Evolutionary conservation across 2,888 invertebrate species (phyloP), one percentile per base, ranked within the genome.

Genomic region (Hesperia comma): DNA sequence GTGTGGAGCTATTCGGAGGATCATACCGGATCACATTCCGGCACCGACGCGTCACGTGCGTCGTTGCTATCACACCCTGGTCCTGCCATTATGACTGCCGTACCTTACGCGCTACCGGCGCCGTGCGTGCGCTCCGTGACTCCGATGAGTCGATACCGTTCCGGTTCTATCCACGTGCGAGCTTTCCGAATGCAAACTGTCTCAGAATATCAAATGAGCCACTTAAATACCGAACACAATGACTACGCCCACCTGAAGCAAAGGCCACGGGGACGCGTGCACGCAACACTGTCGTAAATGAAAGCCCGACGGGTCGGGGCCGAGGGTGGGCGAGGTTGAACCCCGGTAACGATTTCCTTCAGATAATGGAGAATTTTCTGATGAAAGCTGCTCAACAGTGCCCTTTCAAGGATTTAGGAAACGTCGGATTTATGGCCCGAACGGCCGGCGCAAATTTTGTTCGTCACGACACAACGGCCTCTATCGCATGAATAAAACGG

Each of bases 151-250:
- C 85, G 84, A 87, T 86, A 82, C 82, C 78, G 72, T 73, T 74
- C 76, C 74, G 77, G 75, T 75, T 81, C 79, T 78, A 80, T 80
- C 83, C 82, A 87, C 87, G 85, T 87, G 86, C 87, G 80, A 81
- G 87, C 84, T 87, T 86, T 87, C 85, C 83, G 81, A 91, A 90
- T 88, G 86, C 86, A 90, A 90, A 91, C 91, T 89, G 88, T 91
- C 90, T 89, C 84, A 83, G 91, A 92, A 92, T 92, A 90, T 92
- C 87, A 90, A 92, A 92, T 91, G 88, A 92, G 87, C 90, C 87
- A 91, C 90, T 92, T 92, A 92, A 91, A 92, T 90, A 90, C 86
- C 81, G 86, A 88, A 85, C 81, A 90, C 88, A 90, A 91, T 88
- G 88, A 85, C 83, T 87, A 87, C 88, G 87, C 89, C 88, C 87